Percentiles rank a stretch among this genome's conserved stretches.
Evolutionary conservation across 2,888 invertebrate species (phyloP).

Genomic region (Tiliacea citrago): DNA sequence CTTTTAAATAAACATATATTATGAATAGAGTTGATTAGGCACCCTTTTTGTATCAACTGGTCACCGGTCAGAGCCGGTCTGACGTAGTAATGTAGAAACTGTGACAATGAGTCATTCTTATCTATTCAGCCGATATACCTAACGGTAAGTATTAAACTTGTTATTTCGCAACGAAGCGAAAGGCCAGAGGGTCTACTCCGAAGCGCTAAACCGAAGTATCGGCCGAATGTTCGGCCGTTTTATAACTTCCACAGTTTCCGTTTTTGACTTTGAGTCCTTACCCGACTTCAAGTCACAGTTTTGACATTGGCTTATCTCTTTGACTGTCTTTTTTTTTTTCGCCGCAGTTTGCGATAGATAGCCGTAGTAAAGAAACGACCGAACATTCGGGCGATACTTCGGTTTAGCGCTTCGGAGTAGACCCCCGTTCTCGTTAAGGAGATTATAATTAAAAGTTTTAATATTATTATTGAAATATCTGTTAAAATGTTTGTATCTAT

Average conservation of each 20-base stretch:
- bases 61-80: constrained; percentile 23
- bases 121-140: constrained; percentile 63
- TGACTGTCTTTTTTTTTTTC: too few relatives aligned
- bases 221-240: too few relatives aligned
- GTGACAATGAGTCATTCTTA: constrained; percentile 67
- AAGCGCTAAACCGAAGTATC: too few relatives aligned
- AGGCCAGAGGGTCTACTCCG: too few relatives aligned
- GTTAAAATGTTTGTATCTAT: constrained; percentile 1
- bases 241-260: too few relatives aligned
- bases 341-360: too few relatives aligned
- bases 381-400: too few relatives aligned
- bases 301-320: too few relatives aligned
- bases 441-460: constrained; percentile 38
- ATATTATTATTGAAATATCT: constrained; percentile 32
- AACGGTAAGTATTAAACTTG: constrained; percentile 58
- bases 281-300: too few relatives aligned
- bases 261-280: too few relatives aligned
- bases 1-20: constrained; percentile 47
- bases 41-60: constrained; percentile 43
- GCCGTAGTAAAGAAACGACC: too few relatives aligned
- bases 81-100: constrained; percentile 53
- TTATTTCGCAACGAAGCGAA: constrained; percentile 59
- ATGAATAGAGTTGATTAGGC: constrained; percentile 60
- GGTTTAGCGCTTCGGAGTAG: too few relatives aligned
- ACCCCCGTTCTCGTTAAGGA: constrained; percentile 52